Base-by-base conservation (phyloP, 1,140 invertebrate species). In the Ostrea denselamellosa region DNA sequence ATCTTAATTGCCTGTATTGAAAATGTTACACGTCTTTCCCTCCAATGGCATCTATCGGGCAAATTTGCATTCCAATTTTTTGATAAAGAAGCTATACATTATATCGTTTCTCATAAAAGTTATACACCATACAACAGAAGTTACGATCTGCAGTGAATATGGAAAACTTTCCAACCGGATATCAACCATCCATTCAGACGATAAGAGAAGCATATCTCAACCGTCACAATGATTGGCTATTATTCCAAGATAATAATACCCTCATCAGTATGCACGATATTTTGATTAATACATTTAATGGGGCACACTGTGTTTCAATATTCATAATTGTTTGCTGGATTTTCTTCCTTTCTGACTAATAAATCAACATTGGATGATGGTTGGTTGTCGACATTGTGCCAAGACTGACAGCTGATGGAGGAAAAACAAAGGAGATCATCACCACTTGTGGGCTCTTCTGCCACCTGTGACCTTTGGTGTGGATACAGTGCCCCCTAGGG, bases 61-160 rank as follows among this genome's bases (percentile, higher is more conserved):
- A 34, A 77, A 77, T 77, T 77, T 77, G 68, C 68, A 77, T 77
- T 77, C 68, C 68, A 77, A 77, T 77, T 77, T 77, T 28, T 77
- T 28, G 68, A 77, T 77, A 77, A 77, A 77, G 68, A 77, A 77
- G 25, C 28, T 25, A 34, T 34, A 28, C 68, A 77, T 77, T 25
- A 77, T 77, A 12, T 77, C 68, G 25, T 22, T 28, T 12, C 28
- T 34, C 28, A 77, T 77, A 34, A 77, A 77, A 77, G 68, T 77
- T 28, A 77, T 77, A 22, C 25, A 77, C 68, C 25, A 25, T 77
- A 28, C 9, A 28, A 34, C 25, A 22, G 12, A 22, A 34, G 68
- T 25, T 28, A 25, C 14, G 25, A 28, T 25, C 22, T 77, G 68
- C 28, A 28, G 68, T 28, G 25, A 8, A 28, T 8, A 10, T 19